A percentile compares a stretch with the other conserved stretches of the same genome.
Evolutionary conservation across 2,113 vertebrate genomes (phyloP).

Genomic region (Heterochromis multidens): DNA sequence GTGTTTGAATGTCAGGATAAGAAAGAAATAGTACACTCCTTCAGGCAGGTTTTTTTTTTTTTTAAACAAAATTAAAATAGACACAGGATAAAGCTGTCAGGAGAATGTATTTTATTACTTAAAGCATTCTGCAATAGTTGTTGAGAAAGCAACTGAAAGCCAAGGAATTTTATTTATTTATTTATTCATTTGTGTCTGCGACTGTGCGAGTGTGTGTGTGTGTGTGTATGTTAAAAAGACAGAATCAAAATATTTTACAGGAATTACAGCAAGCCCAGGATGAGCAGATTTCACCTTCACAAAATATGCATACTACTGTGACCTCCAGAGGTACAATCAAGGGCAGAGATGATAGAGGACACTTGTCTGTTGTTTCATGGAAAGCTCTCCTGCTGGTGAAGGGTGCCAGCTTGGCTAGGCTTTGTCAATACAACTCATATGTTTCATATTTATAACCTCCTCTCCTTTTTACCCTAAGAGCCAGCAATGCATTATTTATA

Average conservation of each 20-base stretch:
- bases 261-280: not conserved
- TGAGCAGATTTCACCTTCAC: not conserved
- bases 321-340: slow-evolving; percentile 15
- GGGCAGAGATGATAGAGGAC: slow-evolving; percentile 42
- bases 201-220: not conserved
- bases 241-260: not conserved
- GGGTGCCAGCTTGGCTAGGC: slow-evolving; percentile 62
- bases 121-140: not conserved
- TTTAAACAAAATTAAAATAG: not conserved
- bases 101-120: not conserved
- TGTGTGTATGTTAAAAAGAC: not conserved
- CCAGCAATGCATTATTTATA: slow-evolving; percentile 71
- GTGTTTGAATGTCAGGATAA: not conserved
- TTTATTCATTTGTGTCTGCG: not conserved
- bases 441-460: slow-evolving; percentile 68
- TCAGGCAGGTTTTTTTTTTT: not conserved
- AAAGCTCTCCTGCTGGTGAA: slow-evolving; percentile 28
- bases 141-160: not conserved
- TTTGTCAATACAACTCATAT: slow-evolving; percentile 59
- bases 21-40: not conserved
- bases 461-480: slow-evolving; percentile 62
- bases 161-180: not conserved
- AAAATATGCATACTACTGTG: not conserved
- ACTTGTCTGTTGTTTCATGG: slow-evolving; percentile 47
- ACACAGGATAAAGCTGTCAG: not conserved